A percentile compares a stretch with the other conserved stretches of the same genome.
Evolutionary conservation across 2,888 invertebrate genomes (phyloP).

Genomic region (Ophion ellenae): DNA sequence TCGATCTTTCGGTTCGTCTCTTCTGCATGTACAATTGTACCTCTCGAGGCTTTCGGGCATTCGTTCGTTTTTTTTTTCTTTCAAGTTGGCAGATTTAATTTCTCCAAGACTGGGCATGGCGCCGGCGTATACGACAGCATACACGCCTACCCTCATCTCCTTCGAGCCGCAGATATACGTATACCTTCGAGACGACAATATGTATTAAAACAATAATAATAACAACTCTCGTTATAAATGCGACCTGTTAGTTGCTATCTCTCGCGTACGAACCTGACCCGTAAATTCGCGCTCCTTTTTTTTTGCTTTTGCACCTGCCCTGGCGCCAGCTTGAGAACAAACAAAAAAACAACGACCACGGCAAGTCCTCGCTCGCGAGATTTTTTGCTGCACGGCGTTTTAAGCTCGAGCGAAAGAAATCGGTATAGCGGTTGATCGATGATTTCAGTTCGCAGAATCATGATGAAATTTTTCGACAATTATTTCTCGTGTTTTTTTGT

Average conservation of each 20-base stretch:
- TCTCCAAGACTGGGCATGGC: constrained; percentile 37
- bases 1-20: constrained; percentile 44
- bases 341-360: constrained; percentile 12
- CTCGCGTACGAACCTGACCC: constrained; percentile 42
- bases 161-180: neutral
- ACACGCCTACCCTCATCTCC: constrained; percentile 13
- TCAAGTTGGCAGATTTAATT: constrained; percentile 41
- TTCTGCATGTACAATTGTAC: constrained; percentile 3
- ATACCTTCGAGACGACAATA: constrained; percentile 24
- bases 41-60: constrained; percentile 23
- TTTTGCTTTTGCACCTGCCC: constrained; percentile 45
- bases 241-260: constrained; percentile 39
- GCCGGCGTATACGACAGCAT: constrained; percentile 38
- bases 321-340: constrained; percentile 42
- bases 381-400: constrained; percentile 14
- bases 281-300: constrained; percentile 35
- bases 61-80: constrained; percentile 18
- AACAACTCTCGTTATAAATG: constrained; percentile 46
- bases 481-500: neutral
- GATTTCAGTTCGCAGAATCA: neutral
- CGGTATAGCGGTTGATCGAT: neutral
- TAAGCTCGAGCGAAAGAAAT: neutral
- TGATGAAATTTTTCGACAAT: constrained; percentile 8
- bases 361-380: constrained; percentile 1
- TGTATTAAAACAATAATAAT: constrained; percentile 38